Conservation (phyloP, 2,797 vertebrate genomes). For the Siniperca obscura region DNA sequence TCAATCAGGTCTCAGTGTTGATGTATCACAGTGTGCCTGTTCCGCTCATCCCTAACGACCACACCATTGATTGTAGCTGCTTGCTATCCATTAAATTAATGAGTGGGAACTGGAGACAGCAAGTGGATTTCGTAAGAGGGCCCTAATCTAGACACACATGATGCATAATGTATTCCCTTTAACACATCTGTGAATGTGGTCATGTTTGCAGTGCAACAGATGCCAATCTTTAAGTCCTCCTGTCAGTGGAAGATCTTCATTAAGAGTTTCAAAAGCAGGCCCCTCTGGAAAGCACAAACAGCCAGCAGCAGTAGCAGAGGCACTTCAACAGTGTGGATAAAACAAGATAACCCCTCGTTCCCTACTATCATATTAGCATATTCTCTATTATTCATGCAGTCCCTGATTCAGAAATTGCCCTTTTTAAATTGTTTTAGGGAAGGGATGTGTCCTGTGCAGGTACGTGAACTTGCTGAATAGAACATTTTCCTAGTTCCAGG, state of each 20-base stretch:
- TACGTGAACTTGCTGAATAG: conserved; percentile 73
- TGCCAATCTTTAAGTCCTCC: conserved; percentile 67
- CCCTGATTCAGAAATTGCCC: conserved; percentile 64
- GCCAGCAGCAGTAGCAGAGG: conserved; percentile 68
- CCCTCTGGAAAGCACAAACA: conserved; percentile 76
- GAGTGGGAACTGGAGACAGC: conserved; percentile 59
- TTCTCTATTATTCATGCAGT: conserved; percentile 79
- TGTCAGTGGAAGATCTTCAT: conserved; percentile 84
- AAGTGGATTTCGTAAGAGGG: conserved; percentile 12
- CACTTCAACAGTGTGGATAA: conserved; percentile 59
- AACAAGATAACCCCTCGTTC: conserved; percentile 63
- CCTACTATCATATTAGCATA: conserved; percentile 77
- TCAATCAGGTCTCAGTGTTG: conserved; percentile 59
- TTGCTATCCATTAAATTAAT: conserved; percentile 75
- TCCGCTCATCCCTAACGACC: conserved; percentile 62
- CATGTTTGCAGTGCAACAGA: conserved; percentile 66
- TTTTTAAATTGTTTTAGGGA: conserved; percentile 75
- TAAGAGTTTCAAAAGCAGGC: conserved; percentile 73
- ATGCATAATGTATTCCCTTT: conserved; percentile 60
- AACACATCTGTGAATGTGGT: conserved; percentile 55
- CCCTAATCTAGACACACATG: conserved; percentile 42
- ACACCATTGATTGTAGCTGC: conserved; percentile 71
- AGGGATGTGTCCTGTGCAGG: conserved; percentile 51
- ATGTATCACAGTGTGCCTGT: conserved; percentile 31
- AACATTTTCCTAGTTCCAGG: conserved; percentile 57